Base-by-base conservation (phyloP, 2,888 invertebrate species). In the Clitarchus hookeri region DNA sequence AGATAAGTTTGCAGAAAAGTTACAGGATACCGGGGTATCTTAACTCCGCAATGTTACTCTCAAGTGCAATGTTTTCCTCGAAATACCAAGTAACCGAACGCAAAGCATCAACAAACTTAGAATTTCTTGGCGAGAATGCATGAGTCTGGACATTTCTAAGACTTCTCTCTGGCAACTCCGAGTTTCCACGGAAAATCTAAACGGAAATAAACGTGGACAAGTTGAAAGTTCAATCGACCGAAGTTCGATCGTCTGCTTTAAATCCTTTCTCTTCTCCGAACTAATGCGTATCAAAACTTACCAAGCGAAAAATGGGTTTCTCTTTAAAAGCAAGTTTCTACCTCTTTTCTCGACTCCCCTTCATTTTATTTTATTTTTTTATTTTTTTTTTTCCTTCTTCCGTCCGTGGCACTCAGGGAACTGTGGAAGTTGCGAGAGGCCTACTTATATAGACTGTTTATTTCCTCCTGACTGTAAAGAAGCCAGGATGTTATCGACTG, bases 151-250 rank as follows among this genome's bases (percentile, higher is more conserved):
- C 48, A 48, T 0, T 23, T 65, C 8, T 23, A 65, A 2, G 19
- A 23, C n/a, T 65, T 65, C n/a, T 16, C n/a, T 23, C 8, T 19
- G 8, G 23, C 65, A 65, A 23, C 65, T 23, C 8, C n/a, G 48
- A 16, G 3, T 65, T 65, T 65, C n/a, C 1, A 11, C 65, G n/a
- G n/a, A 65, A 12, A 65, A 65, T 65, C 65, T 65, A 65, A 19
- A 23, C 65, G 65, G 65, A 65, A 65, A 65, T 65, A 65, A 65
- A 65, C n/a, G 65, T 65, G 65, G 65, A 65, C 65, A 65, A 65
- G 65, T 65, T n/a, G 82, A 82, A 82, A 82, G 82, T 82, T 82
- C 82, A 82, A 82, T 82, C 82, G 82, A 82, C 82, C 82, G 44
- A 44, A 44, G 26, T 26, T 44, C 13, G 36, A 82, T 36, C 36